A percentile compares a stretch with the other conserved stretches of the same genome.
Conservation (phyloP, 2,888 invertebrate genomes). For the Axea sp. region DNA sequence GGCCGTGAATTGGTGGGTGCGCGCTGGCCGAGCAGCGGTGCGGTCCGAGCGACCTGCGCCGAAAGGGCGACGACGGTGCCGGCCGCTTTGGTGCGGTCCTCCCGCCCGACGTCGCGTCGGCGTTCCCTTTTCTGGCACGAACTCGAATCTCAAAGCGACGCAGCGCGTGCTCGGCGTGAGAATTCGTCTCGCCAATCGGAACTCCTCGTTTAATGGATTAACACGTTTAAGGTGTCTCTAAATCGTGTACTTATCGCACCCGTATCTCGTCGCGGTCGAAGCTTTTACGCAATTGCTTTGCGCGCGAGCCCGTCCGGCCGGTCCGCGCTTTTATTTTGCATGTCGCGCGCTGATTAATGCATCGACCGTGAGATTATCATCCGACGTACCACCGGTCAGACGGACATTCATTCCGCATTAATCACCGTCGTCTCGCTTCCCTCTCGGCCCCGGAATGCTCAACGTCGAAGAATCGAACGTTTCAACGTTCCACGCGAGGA, state of each 20-base stretch:
- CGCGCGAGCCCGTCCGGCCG: background rate
- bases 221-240: slow-evolving; percentile 49
- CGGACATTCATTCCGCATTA: slow-evolving; percentile 43
- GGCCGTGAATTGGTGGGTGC: no score
- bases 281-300: slow-evolving; percentile 26
- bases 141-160: slow-evolving; percentile 37
- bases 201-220: slow-evolving; percentile 51
- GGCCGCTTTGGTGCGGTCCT: slow-evolving; percentile 41
- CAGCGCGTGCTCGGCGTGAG: slow-evolving; percentile 52
- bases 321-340: slow-evolving; percentile 15
- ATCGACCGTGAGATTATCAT: slow-evolving; percentile 2
- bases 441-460: no score
- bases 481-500: no score
- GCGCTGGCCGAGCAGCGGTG: slow-evolving; percentile 78
- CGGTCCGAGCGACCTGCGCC: slow-evolving; percentile 69
- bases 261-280: slow-evolving; percentile 16
- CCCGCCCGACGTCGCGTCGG: slow-evolving; percentile 32
- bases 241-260: slow-evolving; percentile 44
- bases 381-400: background rate
- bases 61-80: slow-evolving; percentile 40
- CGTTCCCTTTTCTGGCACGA: slow-evolving; percentile 40
- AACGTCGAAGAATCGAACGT: no score
- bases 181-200: slow-evolving; percentile 54
- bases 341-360: slow-evolving; percentile 15
- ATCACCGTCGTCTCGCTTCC: no score